Conservation (phyloP, 2,888 invertebrate genomes). For the Lithophane leautieri region DNA sequence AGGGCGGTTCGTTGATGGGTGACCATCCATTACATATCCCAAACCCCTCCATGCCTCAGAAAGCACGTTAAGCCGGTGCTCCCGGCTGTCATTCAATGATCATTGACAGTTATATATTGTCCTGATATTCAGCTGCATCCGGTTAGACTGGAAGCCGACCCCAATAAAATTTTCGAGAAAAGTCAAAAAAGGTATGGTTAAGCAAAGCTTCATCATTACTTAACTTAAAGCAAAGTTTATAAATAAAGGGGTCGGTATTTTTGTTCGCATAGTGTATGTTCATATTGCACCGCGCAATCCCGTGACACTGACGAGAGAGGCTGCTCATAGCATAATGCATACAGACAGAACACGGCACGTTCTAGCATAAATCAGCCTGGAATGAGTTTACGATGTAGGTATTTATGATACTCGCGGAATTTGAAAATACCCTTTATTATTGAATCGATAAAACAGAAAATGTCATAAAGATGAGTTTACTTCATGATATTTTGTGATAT, state of each 20-base stretch:
- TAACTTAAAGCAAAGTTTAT: neutral
- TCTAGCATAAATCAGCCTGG: slow-evolving; percentile 6
- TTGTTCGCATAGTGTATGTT: neutral
- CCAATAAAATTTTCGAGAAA: neutral
- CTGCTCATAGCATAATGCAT: slow-evolving; percentile 5
- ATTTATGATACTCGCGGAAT: neutral
- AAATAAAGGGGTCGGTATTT: neutral
- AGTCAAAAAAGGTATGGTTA: neutral
- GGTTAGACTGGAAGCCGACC: too few species aligned
- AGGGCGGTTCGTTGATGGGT: too few species aligned
- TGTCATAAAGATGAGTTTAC: neutral
- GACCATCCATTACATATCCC: too few species aligned
- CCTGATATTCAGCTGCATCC: too few species aligned
- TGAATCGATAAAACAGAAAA: slow-evolving; percentile 1
- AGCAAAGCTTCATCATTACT: neutral
- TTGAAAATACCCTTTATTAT: neutral
- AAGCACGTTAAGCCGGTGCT: too few species aligned
- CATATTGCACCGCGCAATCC: neutral
- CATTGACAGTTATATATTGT: too few species aligned
- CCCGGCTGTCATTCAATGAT: too few species aligned
- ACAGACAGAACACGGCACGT: neutral
- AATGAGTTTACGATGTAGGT: neutral
- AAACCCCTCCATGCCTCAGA: too few species aligned
- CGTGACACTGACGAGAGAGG: neutral
- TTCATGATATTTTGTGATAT: neutral